phyloP scores from a whole-genome alignment of 1,140 invertebrate genomes.

The Chrysomallon squamiferum region DNA sequence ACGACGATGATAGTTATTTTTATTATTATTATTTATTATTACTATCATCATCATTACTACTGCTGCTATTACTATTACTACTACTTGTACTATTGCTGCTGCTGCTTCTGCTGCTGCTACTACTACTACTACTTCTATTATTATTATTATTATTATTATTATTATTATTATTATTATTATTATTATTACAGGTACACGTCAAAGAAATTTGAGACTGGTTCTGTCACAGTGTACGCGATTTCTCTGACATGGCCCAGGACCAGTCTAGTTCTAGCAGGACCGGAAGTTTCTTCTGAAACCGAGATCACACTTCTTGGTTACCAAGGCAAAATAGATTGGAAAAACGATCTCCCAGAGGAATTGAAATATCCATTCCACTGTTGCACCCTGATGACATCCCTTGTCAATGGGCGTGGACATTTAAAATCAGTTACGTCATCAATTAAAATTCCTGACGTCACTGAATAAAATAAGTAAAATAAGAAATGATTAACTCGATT shows the following conservation, averaged over 20 bases:
- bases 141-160: too few relatives aligned
- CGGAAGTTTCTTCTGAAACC: slow-evolving; percentile 1
- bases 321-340: neutral
- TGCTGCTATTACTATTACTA: too few relatives aligned
- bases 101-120: too few relatives aligned
- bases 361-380: slow-evolving; percentile 24
- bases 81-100: too few relatives aligned
- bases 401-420: slow-evolving; percentile 33
- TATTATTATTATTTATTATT: too few relatives aligned
- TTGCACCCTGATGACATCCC: slow-evolving; percentile 31
- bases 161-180: neutral
- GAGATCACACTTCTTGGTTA: slow-evolving; percentile 34
- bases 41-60: too few relatives aligned
- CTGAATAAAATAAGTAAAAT: too few relatives aligned
- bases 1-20: too few relatives aligned
- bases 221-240: slow-evolving; percentile 21
- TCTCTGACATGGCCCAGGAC: slow-evolving; percentile 21
- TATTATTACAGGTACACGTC: slow-evolving; percentile 19
- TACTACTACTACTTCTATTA: too few relatives aligned
- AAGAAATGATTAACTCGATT: too few relatives aligned
- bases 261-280: slow-evolving; percentile 18
- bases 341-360: neutral
- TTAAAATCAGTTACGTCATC: slow-evolving; percentile 21
- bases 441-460: too few relatives aligned
- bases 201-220: slow-evolving; percentile 7